Base-by-base conservation (phyloP, 2,888 invertebrate species). In the Trachelus tabidus region DNA sequence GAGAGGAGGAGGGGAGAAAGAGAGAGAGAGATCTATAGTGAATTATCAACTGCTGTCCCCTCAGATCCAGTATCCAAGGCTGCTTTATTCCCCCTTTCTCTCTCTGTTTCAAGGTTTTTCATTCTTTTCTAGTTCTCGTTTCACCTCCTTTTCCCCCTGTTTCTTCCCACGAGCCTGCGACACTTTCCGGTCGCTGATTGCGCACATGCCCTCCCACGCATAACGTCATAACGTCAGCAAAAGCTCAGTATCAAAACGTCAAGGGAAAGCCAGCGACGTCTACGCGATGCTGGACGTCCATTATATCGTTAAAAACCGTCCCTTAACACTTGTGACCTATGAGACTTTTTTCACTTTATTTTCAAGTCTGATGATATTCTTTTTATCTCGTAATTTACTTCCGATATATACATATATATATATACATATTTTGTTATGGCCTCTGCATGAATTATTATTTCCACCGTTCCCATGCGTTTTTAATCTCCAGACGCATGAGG, bases 171-270 rank as follows among this genome's bases (percentile, higher is more conserved):
- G 68, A 34, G 34, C 74, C 76, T 73, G 69, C 77, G 79, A 77
- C 34, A 40, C 31, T 68, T 73, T 68, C 74, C 77, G 68, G 69
- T 81, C 80, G 79, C 77, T 68, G 79, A 85, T 83, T 80, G 78
- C 80, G 82, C 83, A 81, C 83, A 84, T 81, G 83, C 83, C 78
- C 83, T 81, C 83, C 85, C 75, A 85, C 85, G 83, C 84, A 80
- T 56, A 78, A 81, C 78, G 82, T 84, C 82, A 84, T 84, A 85
- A 82, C 80, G 75, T 37, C 12, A 37, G 37, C 37, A 23, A 56
- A 56, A 56, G 56, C 56, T 23, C 56, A 56, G 56, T 56, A 23
- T 23, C 23, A 23, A 56, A 56, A 56, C 56, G 56, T 56, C 9
- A 56, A 56, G 9, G 23, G 15, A 56, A 40, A 40, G 23, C 1